A percentile compares a stretch with the other conserved stretches of the same genome.
Conservation (phyloP, 2,888 invertebrate genomes). For the Oligia latruncula region DNA sequence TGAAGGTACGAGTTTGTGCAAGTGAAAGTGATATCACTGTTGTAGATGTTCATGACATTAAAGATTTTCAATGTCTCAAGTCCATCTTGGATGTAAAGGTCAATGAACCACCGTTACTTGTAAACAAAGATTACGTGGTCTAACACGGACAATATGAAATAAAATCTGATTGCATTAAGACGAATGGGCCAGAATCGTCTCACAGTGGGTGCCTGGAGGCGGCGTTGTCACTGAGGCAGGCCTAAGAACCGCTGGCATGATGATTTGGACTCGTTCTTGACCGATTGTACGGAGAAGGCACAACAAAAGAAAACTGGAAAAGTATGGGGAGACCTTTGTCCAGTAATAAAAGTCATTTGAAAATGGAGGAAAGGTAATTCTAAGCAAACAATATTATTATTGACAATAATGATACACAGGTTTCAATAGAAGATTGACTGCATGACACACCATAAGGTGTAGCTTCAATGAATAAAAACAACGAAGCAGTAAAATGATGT, state of each 20-base stretch:
- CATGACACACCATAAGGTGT: not conserved
- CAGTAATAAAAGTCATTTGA: not conserved
- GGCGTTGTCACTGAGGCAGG: not conserved
- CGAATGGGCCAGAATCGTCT: not conserved
- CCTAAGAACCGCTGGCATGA: not conserved
- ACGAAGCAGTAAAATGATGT: not conserved
- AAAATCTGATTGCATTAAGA: not conserved
- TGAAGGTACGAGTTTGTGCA: constrained; percentile 3
- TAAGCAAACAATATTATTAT: not conserved
- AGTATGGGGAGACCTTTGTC: not conserved
- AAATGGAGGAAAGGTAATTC: not conserved
- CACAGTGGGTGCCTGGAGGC: not conserved
- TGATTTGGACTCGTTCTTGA: not conserved
- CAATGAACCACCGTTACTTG: not conserved
- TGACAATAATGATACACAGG: not conserved
- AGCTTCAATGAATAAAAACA: not conserved
- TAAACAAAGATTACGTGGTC: constrained; percentile 20
- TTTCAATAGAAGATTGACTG: not conserved
- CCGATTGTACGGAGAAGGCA: not conserved
- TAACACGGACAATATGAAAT: not conserved
- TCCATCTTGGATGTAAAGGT: not conserved
- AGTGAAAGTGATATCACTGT: not conserved
- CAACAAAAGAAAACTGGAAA: not conserved
- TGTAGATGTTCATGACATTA: not conserved
- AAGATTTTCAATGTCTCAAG: constrained; percentile 11